Conservation (phyloP, 1,140 invertebrate species). For the Andrena cerasifolii region DNA sequence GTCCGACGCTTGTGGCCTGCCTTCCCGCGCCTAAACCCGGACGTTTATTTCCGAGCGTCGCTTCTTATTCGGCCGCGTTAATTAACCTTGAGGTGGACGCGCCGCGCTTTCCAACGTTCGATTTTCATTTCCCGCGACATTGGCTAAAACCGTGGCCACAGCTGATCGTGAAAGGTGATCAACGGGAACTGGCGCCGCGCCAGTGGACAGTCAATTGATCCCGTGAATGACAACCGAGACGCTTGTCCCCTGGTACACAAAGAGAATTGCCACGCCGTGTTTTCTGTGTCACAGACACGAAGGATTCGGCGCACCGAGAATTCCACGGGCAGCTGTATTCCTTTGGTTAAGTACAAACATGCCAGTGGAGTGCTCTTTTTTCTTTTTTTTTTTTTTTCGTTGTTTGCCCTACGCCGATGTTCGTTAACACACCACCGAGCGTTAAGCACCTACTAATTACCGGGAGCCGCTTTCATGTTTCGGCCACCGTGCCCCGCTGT, state of each 20-base stretch:
- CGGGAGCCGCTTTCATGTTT: too few species aligned
- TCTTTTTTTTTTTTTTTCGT: too few species aligned
- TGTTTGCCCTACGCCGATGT: too few species aligned
- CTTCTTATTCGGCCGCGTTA: slow-evolving; percentile 30
- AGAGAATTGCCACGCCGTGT: neutral
- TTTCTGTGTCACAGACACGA: slow-evolving; percentile 19
- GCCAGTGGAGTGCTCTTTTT: neutral
- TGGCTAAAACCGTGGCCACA: slow-evolving; percentile 45
- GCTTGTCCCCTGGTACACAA: neutral
- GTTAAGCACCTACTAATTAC: too few species aligned
- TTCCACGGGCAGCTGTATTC: neutral
- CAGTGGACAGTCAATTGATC: slow-evolving; percentile 55
- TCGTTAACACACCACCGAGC: too few species aligned
- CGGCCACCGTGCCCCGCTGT: too few species aligned
- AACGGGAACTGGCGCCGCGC: slow-evolving; percentile 50
- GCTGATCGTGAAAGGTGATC: slow-evolving; percentile 54
- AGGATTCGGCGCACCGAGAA: neutral
- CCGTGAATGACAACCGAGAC: slow-evolving; percentile 2
- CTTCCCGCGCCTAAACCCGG: neutral
- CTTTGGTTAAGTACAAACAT: slow-evolving; percentile 31
- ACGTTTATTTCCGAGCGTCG: slow-evolving; percentile 46
- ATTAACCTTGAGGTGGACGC: slow-evolving; percentile 60
- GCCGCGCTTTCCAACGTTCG: slow-evolving; percentile 37
- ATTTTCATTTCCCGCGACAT: slow-evolving; percentile 56
- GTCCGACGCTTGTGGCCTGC: neutral